Percentiles rank a stretch among this genome's conserved stretches.
Evolutionary conservation across 2,888 invertebrate species (phyloP).

Genomic region (Octonoba sinensis): DNA sequence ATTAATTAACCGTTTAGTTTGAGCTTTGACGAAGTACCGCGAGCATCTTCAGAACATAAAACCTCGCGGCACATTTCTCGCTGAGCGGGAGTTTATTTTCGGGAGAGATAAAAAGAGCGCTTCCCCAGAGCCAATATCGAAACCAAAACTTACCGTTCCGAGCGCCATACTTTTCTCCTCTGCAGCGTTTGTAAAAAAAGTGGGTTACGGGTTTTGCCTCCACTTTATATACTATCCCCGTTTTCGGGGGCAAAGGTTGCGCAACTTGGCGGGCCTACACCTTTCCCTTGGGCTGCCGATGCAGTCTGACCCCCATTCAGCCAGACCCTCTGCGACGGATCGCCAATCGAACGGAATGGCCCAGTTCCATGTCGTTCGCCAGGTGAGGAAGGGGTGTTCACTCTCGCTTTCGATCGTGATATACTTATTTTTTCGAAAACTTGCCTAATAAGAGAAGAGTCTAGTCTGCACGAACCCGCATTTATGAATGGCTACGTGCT

Average conservation of each 20-base stretch:
- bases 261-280: slow-evolving; percentile 47
- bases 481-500: no score
- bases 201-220: slow-evolving; percentile 57
- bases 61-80: no score
- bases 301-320: slow-evolving; percentile 59
- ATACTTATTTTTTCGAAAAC: no score
- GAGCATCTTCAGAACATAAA: no score
- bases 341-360: not conserved
- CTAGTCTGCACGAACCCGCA: no score
- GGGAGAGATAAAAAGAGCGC: no score
- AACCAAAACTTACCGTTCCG: slow-evolving; percentile 42
- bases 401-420: not conserved
- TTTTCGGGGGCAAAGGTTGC: slow-evolving; percentile 59
- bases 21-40: no score
- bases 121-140: not conserved
- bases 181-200: slow-evolving; percentile 40
- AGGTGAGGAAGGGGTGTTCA: slow-evolving; percentile 4
- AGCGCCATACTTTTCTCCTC: slow-evolving; percentile 46
- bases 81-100: no score
- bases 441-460: no score
- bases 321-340: slow-evolving; percentile 23
- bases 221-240: slow-evolving; percentile 55
- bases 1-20: no score
- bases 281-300: slow-evolving; percentile 53
- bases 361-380: not conserved